Base-by-base conservation (phyloP, 2,888 invertebrate genomes). In the Scaptomyza caliginosa region DNA sequence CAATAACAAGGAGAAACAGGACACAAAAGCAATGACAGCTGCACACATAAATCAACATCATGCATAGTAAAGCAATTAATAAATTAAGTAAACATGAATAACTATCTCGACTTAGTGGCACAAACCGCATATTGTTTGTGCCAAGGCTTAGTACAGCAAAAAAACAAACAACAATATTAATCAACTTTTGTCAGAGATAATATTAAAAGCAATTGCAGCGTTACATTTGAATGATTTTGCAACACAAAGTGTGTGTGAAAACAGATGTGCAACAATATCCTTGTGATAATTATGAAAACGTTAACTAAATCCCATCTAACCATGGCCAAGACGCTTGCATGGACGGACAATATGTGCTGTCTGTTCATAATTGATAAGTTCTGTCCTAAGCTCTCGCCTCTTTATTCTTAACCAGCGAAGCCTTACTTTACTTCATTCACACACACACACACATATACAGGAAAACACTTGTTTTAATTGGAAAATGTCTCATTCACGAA, bases 1-100 rank as follows among this genome's bases (percentile, higher is more conserved):
- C 59, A 75, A 34, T 60, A 58, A 8, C 28, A 28, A 19, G 8
- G 17, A 26, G 1, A 69, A 57, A 30, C 48, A 34, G 21, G 36
- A 43, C 26, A 43, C 26, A 17, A n/a, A n/a, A n/a, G n/a, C 17
- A 36, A 48, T 77, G 71, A 77, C 74, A 81, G 63, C 55, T 76
- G 72, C 54, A 10, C 19, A 46, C 28, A 28, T 16, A 60, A 11
- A 21, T n/a, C n/a, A n/a, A 30, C 30, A 5, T 10, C n/a, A 8
- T 3, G 5, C 13, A 45, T 19, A 34, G n/a, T 2, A 36, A 0
- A 7, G 2, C 16, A 3, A 3, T 28, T n/a, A 23, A 24, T 32
- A 24, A 21, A 21, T 50, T 11, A 11, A 30, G 21, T 23, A 10
- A 38, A 26, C 38, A 40, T 13, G 3, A 30, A 26, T 6, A 49